Percentiles rank a stretch among this genome's conserved stretches.
Conservation (phyloP, 53 echinoderm and acorn worm genomes). For the Echinometra lucunter region DNA sequence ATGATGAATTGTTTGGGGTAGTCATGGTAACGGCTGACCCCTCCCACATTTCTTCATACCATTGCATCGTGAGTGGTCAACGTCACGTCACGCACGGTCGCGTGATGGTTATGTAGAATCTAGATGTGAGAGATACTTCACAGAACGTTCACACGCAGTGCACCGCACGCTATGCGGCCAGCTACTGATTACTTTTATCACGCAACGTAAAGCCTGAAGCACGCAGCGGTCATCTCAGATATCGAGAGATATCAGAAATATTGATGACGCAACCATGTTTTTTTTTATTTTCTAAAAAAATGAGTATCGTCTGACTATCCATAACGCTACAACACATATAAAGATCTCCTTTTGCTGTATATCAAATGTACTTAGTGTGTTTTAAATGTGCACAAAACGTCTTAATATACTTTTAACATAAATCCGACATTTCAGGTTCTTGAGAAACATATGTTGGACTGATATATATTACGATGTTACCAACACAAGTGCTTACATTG, state of each 20-base stretch:
- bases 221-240: background rate
- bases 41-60: background rate
- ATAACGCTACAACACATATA: no score
- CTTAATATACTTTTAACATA: no score
- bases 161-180: conserved; percentile 17
- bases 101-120: background rate
- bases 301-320: no score
- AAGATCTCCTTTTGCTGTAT: no score
- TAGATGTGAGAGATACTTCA: background rate
- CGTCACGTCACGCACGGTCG: background rate
- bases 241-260: background rate
- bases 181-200: background rate
- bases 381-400: no score
- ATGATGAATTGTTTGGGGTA: background rate
- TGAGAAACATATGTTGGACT: no score
- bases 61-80: background rate
- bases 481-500: no score
- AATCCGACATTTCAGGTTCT: no score
- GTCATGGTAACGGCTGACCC: background rate
- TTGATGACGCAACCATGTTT: no score
- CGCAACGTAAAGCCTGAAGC: background rate
- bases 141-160: conserved; percentile 5
- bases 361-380: no score
- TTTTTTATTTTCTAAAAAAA: no score
- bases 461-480: no score